Percentiles rank a stretch among this genome's conserved stretches.
phyloP scores from a whole-genome alignment of 2,113 vertebrate genomes.

The Lagopus leucura region DNA sequence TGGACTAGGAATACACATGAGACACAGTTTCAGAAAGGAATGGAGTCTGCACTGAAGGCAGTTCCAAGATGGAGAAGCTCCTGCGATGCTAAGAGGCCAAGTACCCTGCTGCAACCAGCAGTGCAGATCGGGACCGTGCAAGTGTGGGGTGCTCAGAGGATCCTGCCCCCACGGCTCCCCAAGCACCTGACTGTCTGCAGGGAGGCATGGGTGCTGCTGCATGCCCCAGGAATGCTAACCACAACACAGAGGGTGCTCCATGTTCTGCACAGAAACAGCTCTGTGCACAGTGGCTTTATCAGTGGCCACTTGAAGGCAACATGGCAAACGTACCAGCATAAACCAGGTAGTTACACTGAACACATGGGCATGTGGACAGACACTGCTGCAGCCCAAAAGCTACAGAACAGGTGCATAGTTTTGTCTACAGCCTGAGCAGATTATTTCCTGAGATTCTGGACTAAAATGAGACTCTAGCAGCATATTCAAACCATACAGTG shows the following conservation, averaged over 20 bases:
- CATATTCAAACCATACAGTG: slow-evolving; percentile 20
- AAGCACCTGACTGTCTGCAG: too few species aligned
- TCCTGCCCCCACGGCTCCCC: not conserved
- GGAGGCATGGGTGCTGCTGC: not conserved
- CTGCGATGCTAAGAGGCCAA: not conserved
- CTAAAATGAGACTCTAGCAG: not conserved
- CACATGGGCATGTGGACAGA: fast-evolving
- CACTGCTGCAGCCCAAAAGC: not conserved
- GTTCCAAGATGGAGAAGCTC: not conserved
- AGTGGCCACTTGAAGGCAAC: fast-evolving
- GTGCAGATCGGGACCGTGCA: not conserved
- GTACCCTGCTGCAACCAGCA: not conserved
- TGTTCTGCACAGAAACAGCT: fast-evolving
- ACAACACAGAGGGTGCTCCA: fast-evolving
- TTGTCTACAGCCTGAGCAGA: not conserved
- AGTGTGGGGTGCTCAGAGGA: not conserved
- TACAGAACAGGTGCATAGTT: not conserved
- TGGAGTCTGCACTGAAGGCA: not conserved
- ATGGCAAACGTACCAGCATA: fast-evolving
- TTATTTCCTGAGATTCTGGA: not conserved
- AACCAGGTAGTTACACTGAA: not conserved
- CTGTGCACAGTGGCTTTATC: fast-evolving
- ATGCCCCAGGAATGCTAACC: fast-evolving
- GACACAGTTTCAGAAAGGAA: not conserved
- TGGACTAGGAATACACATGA: not conserved